Percentiles rank a stretch among this genome's conserved stretches.
These are phyloP conservation scores for Varanus salvator DNA, from an alignment of 2,113 vertebrate species.

Conservation along the genomic window DNA sequence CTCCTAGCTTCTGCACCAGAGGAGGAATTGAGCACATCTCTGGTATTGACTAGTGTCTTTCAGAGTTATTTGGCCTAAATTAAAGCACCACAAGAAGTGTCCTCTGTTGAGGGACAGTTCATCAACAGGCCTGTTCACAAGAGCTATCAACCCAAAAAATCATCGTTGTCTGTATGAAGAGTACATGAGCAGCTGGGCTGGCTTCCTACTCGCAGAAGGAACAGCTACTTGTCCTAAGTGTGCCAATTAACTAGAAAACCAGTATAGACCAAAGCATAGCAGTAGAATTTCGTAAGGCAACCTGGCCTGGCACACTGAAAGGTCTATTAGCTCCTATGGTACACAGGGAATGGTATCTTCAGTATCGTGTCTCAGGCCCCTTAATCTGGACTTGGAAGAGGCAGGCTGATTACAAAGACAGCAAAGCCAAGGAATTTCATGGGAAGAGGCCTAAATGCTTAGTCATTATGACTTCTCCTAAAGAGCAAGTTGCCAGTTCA, in stretches of 20 bases:
- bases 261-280: background rate
- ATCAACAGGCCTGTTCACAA: background rate
- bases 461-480: background rate
- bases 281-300: background rate
- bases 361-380: background rate
- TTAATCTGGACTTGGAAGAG: background rate
- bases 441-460: background rate
- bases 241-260: background rate
- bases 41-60: background rate
- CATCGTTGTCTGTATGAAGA: background rate
- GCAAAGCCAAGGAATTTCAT: background rate
- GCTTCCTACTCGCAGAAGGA: background rate
- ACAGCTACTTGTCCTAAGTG: background rate
- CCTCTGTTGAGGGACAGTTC: too few species aligned
- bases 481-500: background rate
- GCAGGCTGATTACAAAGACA: background rate
- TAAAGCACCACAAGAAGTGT: background rate
- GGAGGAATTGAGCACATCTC: background rate
- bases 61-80: background rate
- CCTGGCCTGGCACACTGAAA: background rate
- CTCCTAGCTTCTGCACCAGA: background rate
- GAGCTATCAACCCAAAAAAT: background rate
- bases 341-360: background rate
- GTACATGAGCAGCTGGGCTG: background rate
- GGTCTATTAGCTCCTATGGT: background rate